A percentile compares a stretch with the other conserved stretches of the same genome.
phyloP scores from a whole-genome alignment of 2,888 invertebrate species.

The Drosophila gaucha region DNA sequence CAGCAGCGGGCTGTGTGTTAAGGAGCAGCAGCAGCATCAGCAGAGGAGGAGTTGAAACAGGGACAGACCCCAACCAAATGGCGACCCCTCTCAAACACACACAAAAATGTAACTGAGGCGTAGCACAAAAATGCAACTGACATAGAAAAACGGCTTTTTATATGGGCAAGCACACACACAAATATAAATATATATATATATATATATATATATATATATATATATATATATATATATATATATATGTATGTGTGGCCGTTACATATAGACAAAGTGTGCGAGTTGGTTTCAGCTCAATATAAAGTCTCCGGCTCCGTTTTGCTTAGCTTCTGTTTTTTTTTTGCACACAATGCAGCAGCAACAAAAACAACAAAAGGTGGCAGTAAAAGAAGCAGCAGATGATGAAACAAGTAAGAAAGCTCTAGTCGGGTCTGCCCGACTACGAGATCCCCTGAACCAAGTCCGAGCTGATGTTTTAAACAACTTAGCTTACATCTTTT shows the following conservation, averaged over 20 bases:
- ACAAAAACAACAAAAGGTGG: slow-evolving; percentile 10
- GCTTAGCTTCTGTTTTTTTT: slow-evolving; percentile 23
- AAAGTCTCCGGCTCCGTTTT: slow-evolving; percentile 36
- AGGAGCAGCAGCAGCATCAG: neutral
- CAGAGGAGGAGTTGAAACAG: slow-evolving; percentile 8
- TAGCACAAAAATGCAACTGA: slow-evolving; percentile 75
- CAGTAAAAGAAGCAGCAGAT: slow-evolving; percentile 6
- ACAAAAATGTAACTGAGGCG: slow-evolving; percentile 58
- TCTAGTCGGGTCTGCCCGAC: too few relatives aligned
- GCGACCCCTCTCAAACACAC: slow-evolving; percentile 20
- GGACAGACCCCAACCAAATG: slow-evolving; percentile 20
- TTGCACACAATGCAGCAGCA: slow-evolving; percentile 60
- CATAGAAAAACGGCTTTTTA: slow-evolving; percentile 74
- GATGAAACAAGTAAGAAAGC: slow-evolving; percentile 1
- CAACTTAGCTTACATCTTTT: too few relatives aligned
- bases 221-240: neutral
- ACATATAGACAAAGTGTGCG: slow-evolving; percentile 18
- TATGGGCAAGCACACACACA: slow-evolving; percentile 34
- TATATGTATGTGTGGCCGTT: slow-evolving; percentile 1
- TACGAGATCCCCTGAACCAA: too few relatives aligned
- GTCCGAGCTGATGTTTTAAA: too few relatives aligned
- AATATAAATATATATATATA: slow-evolving; percentile 9
- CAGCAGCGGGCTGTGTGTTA: neutral
- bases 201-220: slow-evolving; percentile 6
- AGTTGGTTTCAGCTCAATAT: slow-evolving; percentile 55